Evolutionary conservation across 2,888 invertebrate genomes (phyloP), one percentile per base, ranked within the genome.

Genomic region (Drosophila lacicola): DNA sequence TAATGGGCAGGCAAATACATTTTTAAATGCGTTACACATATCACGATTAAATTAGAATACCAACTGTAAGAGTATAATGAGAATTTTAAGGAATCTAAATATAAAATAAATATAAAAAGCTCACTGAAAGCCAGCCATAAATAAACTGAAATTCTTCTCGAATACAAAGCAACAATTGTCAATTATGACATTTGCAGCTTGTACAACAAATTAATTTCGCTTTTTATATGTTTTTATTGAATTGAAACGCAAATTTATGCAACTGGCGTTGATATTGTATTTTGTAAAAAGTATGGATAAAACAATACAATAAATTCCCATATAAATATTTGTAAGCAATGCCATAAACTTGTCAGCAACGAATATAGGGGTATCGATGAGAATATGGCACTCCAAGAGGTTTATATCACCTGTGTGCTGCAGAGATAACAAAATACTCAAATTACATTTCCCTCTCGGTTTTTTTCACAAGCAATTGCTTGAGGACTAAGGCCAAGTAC

Each of bases 191-290:
- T 67, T 77, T 50, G 60, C 58, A 36, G 71, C 47, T 45, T 37
- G 67, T 57, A 65, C 64, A 80, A 61, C 60, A 62, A 81, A 61
- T 68, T 65, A 69, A 72, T 63, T 57, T 72, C 39, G 45, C 29
- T 46, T 69, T 79, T 70, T 55, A 70, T 60, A 17, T 21, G 29
- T 64, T 55, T 29, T 65, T 70, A 51, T 57, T 53, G 39, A 71
- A 74, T 79, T 62, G 66, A 65, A 70, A 70, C 45, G 70, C 49
- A 73, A 69, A 86, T 80, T 82, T 68, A 81, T 74, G 61, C 80
- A 61, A 19, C 44, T 58, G 19, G 3, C 41, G 19, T 73, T n/a
- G 47, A 17, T 47, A 39, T 68, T 72, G 45, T 67, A 34, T 62
- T 53, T 49, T 47, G 58, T 44, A 42, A 34, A 63, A 73, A 60